Evolutionary conservation across 2,797 vertebrate species (phyloP).

Genomic region (Dryobates pubescens): DNA sequence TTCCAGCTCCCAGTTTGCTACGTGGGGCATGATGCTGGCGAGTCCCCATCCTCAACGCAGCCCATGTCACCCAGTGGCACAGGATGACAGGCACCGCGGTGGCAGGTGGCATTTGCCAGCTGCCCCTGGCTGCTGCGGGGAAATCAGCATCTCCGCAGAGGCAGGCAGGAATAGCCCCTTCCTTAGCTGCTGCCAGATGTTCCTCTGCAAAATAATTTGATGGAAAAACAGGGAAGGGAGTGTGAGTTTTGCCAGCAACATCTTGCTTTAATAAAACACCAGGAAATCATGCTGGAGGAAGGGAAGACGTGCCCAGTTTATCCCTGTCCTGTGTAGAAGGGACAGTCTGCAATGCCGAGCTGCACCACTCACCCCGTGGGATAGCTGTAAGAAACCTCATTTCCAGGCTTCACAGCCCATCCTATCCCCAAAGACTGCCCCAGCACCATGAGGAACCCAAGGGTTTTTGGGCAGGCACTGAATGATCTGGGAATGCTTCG

Average conservation of each 20-base stretch:
- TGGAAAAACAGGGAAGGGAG: conserved; percentile 39
- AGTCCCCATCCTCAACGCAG: neutral
- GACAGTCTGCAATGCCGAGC: fast-evolving
- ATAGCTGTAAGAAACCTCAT: neutral
- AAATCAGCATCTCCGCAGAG: fast-evolving
- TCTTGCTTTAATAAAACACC: conserved; percentile 43
- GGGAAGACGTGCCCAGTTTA: neutral
- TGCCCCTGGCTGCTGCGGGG: neutral
- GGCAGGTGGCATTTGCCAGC: conserved; percentile 13
- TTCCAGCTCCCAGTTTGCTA: neutral
- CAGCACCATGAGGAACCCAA: fast-evolving
- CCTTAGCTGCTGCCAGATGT: conserved; percentile 17
- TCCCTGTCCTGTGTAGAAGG: neutral
- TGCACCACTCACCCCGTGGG: fast-evolving
- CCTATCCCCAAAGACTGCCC: fast-evolving
- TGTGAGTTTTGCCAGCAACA: neutral
- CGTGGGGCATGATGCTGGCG: fast-evolving
- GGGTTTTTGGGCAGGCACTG: fast-evolving
- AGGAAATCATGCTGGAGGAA: conserved; percentile 16
- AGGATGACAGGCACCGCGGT: fast-evolving
- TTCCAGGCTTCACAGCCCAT: neutral
- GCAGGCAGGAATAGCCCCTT: neutral
- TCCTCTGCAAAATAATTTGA: conserved; percentile 8
- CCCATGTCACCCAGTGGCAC: neutral
- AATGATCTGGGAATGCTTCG: neutral